These are phyloP conservation scores for Theristus sp. DNA, from an alignment of 2,888 invertebrate species.

Conservation along the genomic window DNA sequence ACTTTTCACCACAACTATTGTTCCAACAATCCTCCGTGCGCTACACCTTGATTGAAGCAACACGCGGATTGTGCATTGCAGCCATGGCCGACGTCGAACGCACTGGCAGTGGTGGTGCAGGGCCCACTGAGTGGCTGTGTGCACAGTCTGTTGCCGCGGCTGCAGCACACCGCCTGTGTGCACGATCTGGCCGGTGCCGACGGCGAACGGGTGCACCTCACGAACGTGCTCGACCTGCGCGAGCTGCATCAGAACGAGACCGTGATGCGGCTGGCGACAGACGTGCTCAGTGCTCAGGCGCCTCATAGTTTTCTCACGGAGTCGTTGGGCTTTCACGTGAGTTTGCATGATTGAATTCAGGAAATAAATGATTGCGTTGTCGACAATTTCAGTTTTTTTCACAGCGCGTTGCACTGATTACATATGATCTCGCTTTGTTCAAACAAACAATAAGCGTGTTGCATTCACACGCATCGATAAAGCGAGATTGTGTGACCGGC, in stretches of 20 bases:
- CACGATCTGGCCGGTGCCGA: not conserved
- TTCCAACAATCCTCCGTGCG: no score
- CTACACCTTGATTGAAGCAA: no score
- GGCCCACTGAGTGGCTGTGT: not conserved
- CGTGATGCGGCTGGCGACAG: not conserved
- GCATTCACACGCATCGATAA: no score
- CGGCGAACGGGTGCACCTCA: not conserved
- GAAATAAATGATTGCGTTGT: no score
- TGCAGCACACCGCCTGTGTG: not conserved
- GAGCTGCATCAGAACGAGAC: not conserved
- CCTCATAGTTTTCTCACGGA: not conserved
- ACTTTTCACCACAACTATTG: no score
- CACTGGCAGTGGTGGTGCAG: not conserved
- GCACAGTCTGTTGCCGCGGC: not conserved
- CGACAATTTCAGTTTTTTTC: no score
- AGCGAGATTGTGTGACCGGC: no score
- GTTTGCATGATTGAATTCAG: no score
- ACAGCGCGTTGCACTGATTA: no score
- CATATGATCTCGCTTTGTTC: no score
- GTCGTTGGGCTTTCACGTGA: not conserved
- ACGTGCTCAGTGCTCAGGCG: no score
- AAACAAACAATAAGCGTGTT: no score
- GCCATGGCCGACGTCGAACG: not conserved
- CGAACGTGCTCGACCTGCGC: not conserved
- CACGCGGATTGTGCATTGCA: not conserved